Conservation (phyloP, 2,797 vertebrate genomes). For the Labroides dimidiatus region DNA sequence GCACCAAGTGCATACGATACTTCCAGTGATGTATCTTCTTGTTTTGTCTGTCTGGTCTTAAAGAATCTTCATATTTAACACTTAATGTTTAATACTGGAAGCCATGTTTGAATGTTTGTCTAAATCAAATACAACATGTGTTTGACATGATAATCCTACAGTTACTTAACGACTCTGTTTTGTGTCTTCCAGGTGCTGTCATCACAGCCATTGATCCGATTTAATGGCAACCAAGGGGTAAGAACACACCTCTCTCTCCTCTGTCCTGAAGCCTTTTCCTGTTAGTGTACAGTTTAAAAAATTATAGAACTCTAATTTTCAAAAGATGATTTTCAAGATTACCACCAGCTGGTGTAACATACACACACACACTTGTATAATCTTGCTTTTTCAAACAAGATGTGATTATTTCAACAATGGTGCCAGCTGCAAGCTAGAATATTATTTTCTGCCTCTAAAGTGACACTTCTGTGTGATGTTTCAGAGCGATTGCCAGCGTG, state of each 20-base stretch:
- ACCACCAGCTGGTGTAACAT: not conserved
- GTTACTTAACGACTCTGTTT: constrained; percentile 33
- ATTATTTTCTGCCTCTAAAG: not conserved
- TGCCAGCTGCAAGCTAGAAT: constrained; percentile 9
- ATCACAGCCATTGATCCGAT: constrained; percentile 82
- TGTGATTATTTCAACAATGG: constrained; percentile 2
- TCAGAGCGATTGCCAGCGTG: not conserved
- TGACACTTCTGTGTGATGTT: constrained; percentile 12
- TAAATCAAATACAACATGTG: not conserved
- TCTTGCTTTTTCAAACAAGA: not conserved
- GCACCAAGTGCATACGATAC: not conserved
- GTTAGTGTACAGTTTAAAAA: not conserved
- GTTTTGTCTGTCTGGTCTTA: not conserved
- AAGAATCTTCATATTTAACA: not conserved
- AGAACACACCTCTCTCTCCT: constrained; percentile 54
- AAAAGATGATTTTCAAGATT: not conserved
- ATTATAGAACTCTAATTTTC: not conserved
- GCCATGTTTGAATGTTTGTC: constrained; percentile 2
- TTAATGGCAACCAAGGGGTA: constrained; percentile 89
- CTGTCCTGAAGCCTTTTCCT: not conserved
- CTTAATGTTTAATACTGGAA: not conserved
- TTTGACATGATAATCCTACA: not conserved
- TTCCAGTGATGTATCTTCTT: not conserved
- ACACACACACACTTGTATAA: not conserved
- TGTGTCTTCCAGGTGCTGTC: constrained; percentile 76